These are phyloP conservation scores for Tetropium fuscum DNA, from an alignment of 2,888 invertebrate genomes.

Conservation along the genomic window DNA sequence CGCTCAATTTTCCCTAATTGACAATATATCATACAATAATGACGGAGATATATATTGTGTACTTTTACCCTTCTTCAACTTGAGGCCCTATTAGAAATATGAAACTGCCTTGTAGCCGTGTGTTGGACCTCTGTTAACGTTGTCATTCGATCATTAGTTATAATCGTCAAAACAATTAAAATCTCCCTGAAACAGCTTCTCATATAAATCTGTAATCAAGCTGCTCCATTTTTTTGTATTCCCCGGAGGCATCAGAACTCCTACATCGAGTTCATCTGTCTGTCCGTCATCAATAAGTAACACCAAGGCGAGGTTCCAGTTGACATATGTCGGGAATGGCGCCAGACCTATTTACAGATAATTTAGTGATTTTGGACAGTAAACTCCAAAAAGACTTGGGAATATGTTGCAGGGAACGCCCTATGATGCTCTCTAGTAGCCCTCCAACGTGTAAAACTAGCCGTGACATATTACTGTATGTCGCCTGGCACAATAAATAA, in stretches of 20 bases:
- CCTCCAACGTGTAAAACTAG: constrained; percentile 23
- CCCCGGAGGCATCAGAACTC: constrained; percentile 15
- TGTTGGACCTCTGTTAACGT: too few species aligned
- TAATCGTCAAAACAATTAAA: neutral
- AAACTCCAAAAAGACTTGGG: constrained; percentile 11
- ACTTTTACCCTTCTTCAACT: too few species aligned
- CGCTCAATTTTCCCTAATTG: too few species aligned
- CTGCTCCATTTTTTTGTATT: constrained; percentile 10
- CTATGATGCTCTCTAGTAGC: constrained; percentile 29
- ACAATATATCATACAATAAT: too few species aligned
- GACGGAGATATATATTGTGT: too few species aligned
- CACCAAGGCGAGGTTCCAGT: constrained; percentile 15
- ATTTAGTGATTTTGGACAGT: constrained; percentile 22
- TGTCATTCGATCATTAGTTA: neutral
- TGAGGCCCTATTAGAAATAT: too few species aligned
- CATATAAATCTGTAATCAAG: constrained; percentile 19
- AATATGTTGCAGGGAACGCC: constrained; percentile 38
- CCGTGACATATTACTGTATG: constrained; percentile 15
- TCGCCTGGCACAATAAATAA: constrained; percentile 10
- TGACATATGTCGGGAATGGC: constrained; percentile 32
- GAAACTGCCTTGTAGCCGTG: too few species aligned
- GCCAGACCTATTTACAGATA: constrained; percentile 25
- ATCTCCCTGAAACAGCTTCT: neutral
- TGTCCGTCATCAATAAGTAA: constrained; percentile 29
- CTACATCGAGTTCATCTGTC: constrained; percentile 23